These are phyloP conservation scores for Pseudorectes ferrugineus DNA, from an alignment of 2,113 vertebrate species.

Conservation along the genomic window DNA sequence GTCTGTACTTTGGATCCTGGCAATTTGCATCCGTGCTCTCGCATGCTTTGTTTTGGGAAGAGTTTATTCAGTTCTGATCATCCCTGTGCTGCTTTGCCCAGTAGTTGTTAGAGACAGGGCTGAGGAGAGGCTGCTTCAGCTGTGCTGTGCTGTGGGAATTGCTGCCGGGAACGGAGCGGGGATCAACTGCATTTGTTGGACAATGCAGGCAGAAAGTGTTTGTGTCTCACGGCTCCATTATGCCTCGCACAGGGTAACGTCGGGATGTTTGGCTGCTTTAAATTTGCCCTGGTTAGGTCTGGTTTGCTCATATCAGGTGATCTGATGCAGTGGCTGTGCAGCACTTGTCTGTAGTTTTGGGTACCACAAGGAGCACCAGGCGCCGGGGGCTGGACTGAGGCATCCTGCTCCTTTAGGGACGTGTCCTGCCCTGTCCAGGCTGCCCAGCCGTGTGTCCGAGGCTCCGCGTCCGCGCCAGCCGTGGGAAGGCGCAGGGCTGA, in stretches of 20 bases:
- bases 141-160: slow-evolving; percentile 2
- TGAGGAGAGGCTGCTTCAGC: slow-evolving; percentile 17
- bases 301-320: slow-evolving; percentile 49
- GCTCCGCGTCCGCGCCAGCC: not conserved
- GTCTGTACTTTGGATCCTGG: slow-evolving; percentile 13
- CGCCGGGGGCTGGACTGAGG: not conserved
- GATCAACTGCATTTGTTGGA: slow-evolving; percentile 34
- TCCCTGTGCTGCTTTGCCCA: slow-evolving; percentile 29
- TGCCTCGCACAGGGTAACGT: not conserved
- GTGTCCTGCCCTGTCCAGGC: not conserved
- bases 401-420: not conserved
- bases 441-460: not conserved
- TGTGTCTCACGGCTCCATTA: slow-evolving; percentile 45
- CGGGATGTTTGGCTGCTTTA: slow-evolving; percentile 27
- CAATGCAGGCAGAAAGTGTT: slow-evolving; percentile 27
- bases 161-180: not conserved
- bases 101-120: slow-evolving; percentile 41
- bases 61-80: slow-evolving; percentile 49
- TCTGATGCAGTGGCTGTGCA: slow-evolving; percentile 45
- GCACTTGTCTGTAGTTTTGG: slow-evolving; percentile 51
- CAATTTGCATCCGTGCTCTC: not conserved
- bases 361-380: not conserved
- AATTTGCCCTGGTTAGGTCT: slow-evolving; percentile 33
- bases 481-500: slow-evolving; percentile 69
- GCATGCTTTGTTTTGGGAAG: slow-evolving; percentile 44